Conservation (phyloP, 2,888 invertebrate species). For the Asteroscopus sphinx region DNA sequence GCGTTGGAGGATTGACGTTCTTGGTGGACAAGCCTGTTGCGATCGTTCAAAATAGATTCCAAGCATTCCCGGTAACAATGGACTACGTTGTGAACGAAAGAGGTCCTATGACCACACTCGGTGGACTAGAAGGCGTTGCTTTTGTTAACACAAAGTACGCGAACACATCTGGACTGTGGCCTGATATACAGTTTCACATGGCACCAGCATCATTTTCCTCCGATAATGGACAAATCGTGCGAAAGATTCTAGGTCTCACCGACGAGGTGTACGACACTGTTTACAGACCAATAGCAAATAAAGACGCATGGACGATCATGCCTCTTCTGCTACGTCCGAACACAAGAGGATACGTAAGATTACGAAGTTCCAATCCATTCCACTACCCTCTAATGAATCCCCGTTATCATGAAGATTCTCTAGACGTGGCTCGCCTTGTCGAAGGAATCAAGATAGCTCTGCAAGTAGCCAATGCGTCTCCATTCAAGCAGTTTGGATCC, state of each 20-base stretch:
- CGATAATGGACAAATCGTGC: constrained; percentile 93
- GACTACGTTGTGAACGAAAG: constrained; percentile 94
- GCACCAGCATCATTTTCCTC: constrained; percentile 96
- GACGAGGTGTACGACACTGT: constrained; percentile 95
- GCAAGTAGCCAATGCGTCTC: constrained; percentile 92
- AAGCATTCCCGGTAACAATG: constrained; percentile 94
- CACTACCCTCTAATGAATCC: constrained; percentile 97
- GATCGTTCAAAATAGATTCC: constrained; percentile 94
- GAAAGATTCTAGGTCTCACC: constrained; percentile 94
- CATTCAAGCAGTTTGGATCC: constrained; percentile 95
- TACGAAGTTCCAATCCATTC: constrained; percentile 95
- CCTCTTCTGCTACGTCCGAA: constrained; percentile 95
- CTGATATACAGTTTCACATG: constrained; percentile 98
- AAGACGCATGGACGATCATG: constrained; percentile 95
- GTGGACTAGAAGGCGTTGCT: constrained; percentile 96
- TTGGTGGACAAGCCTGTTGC: constrained; percentile 95
- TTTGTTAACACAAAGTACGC: constrained; percentile 96
- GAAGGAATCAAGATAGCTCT: constrained; percentile 95
- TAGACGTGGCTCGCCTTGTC: constrained; percentile 94
- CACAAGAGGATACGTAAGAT: constrained; percentile 93
- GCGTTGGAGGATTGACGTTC: constrained; percentile 95
- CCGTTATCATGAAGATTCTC: constrained; percentile 96
- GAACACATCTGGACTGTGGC: constrained; percentile 94
- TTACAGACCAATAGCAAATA: constrained; percentile 94
- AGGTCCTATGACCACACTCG: constrained; percentile 96